Evolutionary conservation across 2,797 vertebrate genomes (phyloP), one percentile per base, ranked within the genome.

Genomic region (Remorina albescens): DNA sequence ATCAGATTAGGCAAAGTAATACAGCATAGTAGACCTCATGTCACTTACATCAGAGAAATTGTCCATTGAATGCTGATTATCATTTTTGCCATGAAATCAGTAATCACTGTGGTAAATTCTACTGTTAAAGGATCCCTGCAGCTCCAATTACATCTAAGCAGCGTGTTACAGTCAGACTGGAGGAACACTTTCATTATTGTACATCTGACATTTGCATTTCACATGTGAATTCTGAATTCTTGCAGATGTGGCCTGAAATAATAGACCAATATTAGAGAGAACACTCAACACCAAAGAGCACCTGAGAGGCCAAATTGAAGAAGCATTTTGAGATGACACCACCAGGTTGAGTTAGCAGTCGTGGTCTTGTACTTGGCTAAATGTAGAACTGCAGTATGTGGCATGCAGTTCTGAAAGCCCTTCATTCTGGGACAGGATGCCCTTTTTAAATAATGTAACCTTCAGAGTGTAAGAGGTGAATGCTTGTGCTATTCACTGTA

Each of bases 381-480:
- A 56, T 62, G 34, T 69, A 49, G 65, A 69, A 54, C 42, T 54
- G 44, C 53, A 63, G 75, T 63, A 68, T 61, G 46, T 64, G 50
- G 71, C 74, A 57, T 26, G 41, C 36, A 7, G 61, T 71, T 71
- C 58, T 65, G 58, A 77, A 78, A 82, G 63, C 58, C 71, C 83
- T 67, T 80, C 71, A 80, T 79, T 80, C 65, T 64, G 70, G 89
- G 77, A 71, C 69, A 71, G 56, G 25, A 49, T 89, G 86, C 62
- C 89, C 88, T 88, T 92, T 91, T 86, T 82, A 80, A 90, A 82
- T 78, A 66, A 59, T 89, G 84, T 87, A 89, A 91, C 92, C 91
- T 91, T 91, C 87, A 75, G 68, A 76, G 70, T 84, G 74, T 78
- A 75, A 90, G 85, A 87, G 88, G 85, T 85, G 88, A 86, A 79